Evolutionary conservation across 2,888 invertebrate genomes (phyloP), one percentile per base, ranked within the genome.

Genomic region (Tetrapedia diversipes): DNA sequence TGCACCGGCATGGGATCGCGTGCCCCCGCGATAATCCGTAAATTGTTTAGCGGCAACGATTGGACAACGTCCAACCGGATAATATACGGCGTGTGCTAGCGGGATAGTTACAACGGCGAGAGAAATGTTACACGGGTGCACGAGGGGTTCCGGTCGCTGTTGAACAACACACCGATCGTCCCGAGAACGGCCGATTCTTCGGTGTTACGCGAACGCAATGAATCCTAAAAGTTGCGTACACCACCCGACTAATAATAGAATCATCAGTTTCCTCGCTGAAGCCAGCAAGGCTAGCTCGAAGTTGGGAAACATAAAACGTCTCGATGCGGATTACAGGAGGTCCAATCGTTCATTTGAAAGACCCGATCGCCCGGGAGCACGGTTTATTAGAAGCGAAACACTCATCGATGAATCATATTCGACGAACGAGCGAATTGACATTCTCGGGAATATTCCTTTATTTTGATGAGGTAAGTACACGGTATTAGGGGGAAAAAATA

Each of bases 11-110:
- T 4, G 16, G 0, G 53, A 45, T 66, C 66, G 47, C 66, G 66
- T 66, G 65, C 65, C 56, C 11, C 24, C 39, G 39, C 14, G 64
- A 59, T 60, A 59, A 68, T 64, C 64, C 59, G 64, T 56, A 54
- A 74, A 77, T 75, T 49, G 63, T 59, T 68, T 54, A 34, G 59
- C 68, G 37, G 32, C 64, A 59, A 74, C 75, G 53, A 74, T 74
- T 77, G 75, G 75, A 75, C 64, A 27, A 29, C 34, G 39, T 77
- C 77, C 77, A 77, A 77, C 68, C 34, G 59, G 60, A 60, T 68
- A 47, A 77, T 77, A 68, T 68, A 75, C 63, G 66, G 16, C 39
- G 34, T 6, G 22, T 14, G 24, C 24, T 10, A 32, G 37, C 41
- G 29, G 22, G 37, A 29, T 49, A 27, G 57, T 56, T 45, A 29